These are phyloP conservation scores for Caranx melampygus DNA, from an alignment of 2,113 vertebrate genomes.

Conservation along the genomic window DNA sequence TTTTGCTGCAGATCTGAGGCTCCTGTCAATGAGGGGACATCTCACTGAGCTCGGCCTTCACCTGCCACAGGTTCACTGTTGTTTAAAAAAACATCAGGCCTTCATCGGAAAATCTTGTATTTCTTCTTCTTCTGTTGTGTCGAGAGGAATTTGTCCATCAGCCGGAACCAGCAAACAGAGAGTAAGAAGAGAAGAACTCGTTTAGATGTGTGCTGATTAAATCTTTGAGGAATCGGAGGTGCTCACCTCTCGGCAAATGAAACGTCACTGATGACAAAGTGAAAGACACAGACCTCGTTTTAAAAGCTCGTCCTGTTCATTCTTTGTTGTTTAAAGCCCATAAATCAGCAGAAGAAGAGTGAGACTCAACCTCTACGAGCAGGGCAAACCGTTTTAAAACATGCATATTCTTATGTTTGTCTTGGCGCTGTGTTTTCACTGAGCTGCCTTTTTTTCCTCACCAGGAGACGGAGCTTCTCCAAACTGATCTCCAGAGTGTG, in stretches of 20 bases:
- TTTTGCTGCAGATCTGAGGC: neutral
- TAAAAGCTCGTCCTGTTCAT: no score
- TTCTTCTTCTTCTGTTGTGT: neutral
- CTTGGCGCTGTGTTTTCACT: no score
- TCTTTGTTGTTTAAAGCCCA: no score
- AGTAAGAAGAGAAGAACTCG: neutral
- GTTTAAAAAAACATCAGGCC: neutral
- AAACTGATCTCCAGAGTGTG: no score
- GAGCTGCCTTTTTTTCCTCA: no score
- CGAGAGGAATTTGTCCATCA: neutral
- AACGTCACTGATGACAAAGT: neutral
- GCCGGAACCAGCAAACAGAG: neutral
- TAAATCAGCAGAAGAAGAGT: no score
- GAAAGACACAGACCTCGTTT: no score
- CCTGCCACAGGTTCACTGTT: neutral
- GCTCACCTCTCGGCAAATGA: neutral
- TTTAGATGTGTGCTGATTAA: neutral
- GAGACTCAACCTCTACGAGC: no score
- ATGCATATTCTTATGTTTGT: no score
- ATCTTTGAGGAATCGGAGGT: neutral
- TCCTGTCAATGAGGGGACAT: constrained; percentile 19
- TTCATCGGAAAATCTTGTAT: neutral
- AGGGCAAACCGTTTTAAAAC: no score
- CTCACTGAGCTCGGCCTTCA: neutral
- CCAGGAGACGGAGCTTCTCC: no score